phyloP scores from a whole-genome alignment of 2,888 invertebrate genomes.

The Eilema caniola region DNA sequence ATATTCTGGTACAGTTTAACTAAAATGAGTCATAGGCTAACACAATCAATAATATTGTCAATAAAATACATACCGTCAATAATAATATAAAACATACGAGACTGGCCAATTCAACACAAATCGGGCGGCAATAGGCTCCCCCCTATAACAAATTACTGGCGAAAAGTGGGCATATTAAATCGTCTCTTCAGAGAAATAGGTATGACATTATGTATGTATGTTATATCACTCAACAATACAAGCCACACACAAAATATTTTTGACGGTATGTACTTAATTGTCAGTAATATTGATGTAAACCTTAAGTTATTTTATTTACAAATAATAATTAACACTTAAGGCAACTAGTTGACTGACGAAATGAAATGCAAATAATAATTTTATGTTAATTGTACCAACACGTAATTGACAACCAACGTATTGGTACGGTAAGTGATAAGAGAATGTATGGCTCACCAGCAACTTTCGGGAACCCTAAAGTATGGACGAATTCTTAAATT shows the following conservation, averaged over 20 bases:
- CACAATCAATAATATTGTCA: slow-evolving; percentile 2
- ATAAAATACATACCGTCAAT: too few species aligned
- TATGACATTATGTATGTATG: too few species aligned
- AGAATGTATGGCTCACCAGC: not conserved
- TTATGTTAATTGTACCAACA: not conserved
- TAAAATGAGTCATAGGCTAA: slow-evolving; percentile 32
- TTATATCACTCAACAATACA: too few species aligned
- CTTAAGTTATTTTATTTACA: slow-evolving; percentile 14
- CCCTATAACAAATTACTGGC: too few species aligned
- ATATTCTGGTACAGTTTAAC: slow-evolving; percentile 23
- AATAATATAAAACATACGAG: too few species aligned
- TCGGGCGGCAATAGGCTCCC: too few species aligned
- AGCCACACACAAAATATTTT: too few species aligned
- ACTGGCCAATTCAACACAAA: too few species aligned
- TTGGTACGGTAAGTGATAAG: not conserved
- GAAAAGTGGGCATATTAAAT: too few species aligned
- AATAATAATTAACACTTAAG: slow-evolving; percentile 7
- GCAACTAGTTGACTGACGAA: slow-evolving; percentile 2
- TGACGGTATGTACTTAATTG: too few species aligned
- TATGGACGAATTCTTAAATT: not conserved
- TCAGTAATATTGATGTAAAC: too few species aligned
- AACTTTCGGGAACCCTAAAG: not conserved
- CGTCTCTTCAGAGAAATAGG: too few species aligned
- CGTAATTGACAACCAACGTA: not conserved
- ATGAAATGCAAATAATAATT: not conserved